phyloP scores from a whole-genome alignment of 1,140 invertebrate species.

The Sycophaga agraensis region DNA sequence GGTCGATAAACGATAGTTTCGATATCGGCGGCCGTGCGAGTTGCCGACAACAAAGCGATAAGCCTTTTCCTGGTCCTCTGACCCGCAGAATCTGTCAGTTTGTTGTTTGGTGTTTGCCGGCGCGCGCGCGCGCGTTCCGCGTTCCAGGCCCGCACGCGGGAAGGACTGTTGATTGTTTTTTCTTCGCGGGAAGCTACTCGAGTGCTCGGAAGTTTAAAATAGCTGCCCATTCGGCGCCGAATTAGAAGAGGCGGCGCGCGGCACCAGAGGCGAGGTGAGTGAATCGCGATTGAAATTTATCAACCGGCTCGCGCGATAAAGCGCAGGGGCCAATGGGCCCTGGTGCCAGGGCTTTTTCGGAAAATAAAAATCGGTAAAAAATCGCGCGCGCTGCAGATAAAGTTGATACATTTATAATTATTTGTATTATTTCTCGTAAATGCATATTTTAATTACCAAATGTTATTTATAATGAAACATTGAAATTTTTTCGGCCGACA shows the following conservation, averaged over 20 bases:
- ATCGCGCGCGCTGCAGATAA: no score
- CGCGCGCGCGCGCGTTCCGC: constrained; percentile 11
- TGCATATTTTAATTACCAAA: constrained; percentile 13
- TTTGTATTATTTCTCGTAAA: background rate
- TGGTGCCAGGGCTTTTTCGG: no score
- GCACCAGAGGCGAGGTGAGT: constrained; percentile 4
- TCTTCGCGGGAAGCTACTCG: background rate
- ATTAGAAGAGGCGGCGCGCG: background rate
- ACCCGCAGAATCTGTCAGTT: background rate
- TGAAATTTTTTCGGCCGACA: constrained; percentile 15
- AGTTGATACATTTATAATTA: constrained; percentile 10
- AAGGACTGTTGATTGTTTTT: constrained; percentile 9
- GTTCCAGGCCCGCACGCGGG: background rate
- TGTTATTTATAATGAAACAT: constrained; percentile 13
- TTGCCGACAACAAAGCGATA: no score
- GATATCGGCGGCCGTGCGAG: no score
- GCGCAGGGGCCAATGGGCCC: no score
- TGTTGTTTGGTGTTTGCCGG: constrained; percentile 8
- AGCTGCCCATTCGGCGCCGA: constrained; percentile 1
- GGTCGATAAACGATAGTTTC: no score
- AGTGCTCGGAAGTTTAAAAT: constrained; percentile 3
- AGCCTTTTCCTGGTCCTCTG: no score
- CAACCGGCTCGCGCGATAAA: background rate
- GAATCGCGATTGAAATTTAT: constrained; percentile 1
- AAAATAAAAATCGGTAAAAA: no score